Base-by-base conservation (phyloP, 2,888 invertebrate genomes). In the Patella pellucida region DNA sequence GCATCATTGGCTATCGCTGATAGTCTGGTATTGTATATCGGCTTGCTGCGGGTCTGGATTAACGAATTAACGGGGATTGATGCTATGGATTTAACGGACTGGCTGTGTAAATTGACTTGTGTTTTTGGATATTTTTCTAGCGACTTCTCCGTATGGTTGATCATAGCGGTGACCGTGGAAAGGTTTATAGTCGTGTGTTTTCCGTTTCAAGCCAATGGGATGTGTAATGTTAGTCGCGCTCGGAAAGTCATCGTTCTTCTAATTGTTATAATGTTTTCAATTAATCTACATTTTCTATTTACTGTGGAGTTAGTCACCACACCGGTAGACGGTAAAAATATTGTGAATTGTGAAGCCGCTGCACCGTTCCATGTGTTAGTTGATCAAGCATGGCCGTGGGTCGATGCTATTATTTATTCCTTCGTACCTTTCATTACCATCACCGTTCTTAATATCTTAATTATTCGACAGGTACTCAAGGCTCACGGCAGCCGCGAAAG, bases 141-240 rank as follows among this genome's bases (percentile, higher is more conserved):
- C 75, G 89, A 89, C 69, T 84, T 87, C 70, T 88, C 88, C 7
- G 90, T 89, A 4, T 90, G 89, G 89, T 79, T 90, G 15, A 89
- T 90, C 71, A 86, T 90, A 15, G 89, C 89, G 0, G 87, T 90
- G 7, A 90, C 90, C 0, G 83, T 88, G 23, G 90, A 90, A 76
- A 78, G 90, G 14, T 89, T 86, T 73, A 86, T 89, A 31, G 89
- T 88, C n/a, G 90, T 90, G 1, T 87, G 87, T 69, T 83, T 86
- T 68, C 90, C 90, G 2, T 83, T 90, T 7, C 82, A 84, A 56
- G 89, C 89, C 11, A 85, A 82, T 50, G 71, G 83, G 27, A 83
- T 88, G 77, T 89, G 89, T 76, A 88, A 85, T 73, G 77, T 83
- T 16, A 73, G 80, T 7, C 77, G 87, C 70, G 89, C 90, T 12